Conservation (phyloP, 2,888 invertebrate genomes). For the Microctonus aethiopoides region DNA sequence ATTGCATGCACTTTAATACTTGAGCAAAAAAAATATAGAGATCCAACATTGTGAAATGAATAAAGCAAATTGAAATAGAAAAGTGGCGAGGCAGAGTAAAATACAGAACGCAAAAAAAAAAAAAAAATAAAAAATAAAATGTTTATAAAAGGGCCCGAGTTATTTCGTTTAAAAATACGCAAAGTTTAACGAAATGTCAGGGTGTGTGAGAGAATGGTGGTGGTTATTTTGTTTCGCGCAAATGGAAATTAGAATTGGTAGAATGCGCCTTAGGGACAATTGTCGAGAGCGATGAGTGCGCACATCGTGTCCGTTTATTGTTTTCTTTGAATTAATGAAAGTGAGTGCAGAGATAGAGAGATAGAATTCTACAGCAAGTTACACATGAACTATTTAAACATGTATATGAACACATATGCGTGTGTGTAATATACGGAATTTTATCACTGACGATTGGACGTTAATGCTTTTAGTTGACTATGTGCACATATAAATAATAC, state of each 20-base stretch:
- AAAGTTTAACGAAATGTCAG: slow-evolving; percentile 23
- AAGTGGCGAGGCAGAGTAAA: background rate
- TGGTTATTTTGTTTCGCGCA: slow-evolving; percentile 23
- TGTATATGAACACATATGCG: background rate
- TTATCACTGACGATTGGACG: slow-evolving; percentile 14
- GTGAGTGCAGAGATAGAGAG: slow-evolving; percentile 23
- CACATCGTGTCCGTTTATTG: slow-evolving; percentile 37
- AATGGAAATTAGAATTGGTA: slow-evolving; percentile 26
- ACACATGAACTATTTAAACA: background rate
- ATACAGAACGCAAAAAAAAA: background rate
- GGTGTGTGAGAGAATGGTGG: slow-evolving; percentile 27
- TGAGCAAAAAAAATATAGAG: background rate
- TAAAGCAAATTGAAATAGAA: background rate
- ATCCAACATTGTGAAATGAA: background rate
- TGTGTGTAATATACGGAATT: background rate
- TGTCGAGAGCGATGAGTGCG: slow-evolving; percentile 13
- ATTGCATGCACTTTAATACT: too few relatives aligned
- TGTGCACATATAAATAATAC: background rate
- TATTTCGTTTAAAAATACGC: slow-evolving; percentile 23
- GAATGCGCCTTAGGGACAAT: slow-evolving; percentile 23
- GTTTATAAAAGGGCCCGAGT: slow-evolving; percentile 1
- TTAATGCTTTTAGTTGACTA: slow-evolving; percentile 1
- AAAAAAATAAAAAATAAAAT: slow-evolving; percentile 8
- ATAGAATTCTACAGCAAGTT: background rate
- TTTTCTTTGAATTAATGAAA: slow-evolving; percentile 57